These are phyloP conservation scores for Tichodroma muraria DNA, from an alignment of 2,113 vertebrate genomes.

Conservation along the genomic window DNA sequence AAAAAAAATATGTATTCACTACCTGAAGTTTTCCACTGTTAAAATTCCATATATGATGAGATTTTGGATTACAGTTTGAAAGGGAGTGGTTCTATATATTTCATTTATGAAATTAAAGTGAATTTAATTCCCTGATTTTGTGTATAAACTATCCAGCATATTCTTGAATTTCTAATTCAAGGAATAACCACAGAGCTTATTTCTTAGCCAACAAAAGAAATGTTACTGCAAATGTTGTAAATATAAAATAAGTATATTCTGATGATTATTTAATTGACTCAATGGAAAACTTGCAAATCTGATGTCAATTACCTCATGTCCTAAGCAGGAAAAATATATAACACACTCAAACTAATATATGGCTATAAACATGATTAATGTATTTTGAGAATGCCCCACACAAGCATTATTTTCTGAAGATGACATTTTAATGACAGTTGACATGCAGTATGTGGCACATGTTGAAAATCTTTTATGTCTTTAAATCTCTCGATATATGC, in stretches of 20 bases:
- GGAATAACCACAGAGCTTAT: not conserved
- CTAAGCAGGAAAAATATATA: not conserved
- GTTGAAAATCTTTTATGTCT: not conserved
- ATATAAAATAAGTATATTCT: not conserved
- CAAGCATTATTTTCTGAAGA: not conserved
- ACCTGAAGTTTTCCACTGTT: not conserved
- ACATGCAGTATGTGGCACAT: not conserved
- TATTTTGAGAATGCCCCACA: not conserved
- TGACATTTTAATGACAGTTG: not conserved
- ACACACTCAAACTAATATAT: not conserved
- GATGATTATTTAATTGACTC: not conserved
- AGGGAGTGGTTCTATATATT: not conserved
- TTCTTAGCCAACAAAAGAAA: not conserved
- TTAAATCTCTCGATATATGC: not conserved
- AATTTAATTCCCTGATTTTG: not conserved
- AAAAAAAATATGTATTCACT: not conserved
- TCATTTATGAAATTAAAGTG: not conserved
- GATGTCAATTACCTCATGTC: not conserved
- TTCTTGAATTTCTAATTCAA: not conserved
- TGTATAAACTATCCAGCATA: not conserved
- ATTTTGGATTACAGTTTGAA: not conserved
- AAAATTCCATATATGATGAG: not conserved
- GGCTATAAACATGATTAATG: not conserved
- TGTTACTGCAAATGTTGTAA: not conserved
- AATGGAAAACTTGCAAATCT: constrained; percentile 12